A percentile compares a stretch with the other conserved stretches of the same genome.
These are phyloP conservation scores for Synergus itoensis DNA, from an alignment of 2,888 invertebrate genomes.

Conservation along the genomic window DNA sequence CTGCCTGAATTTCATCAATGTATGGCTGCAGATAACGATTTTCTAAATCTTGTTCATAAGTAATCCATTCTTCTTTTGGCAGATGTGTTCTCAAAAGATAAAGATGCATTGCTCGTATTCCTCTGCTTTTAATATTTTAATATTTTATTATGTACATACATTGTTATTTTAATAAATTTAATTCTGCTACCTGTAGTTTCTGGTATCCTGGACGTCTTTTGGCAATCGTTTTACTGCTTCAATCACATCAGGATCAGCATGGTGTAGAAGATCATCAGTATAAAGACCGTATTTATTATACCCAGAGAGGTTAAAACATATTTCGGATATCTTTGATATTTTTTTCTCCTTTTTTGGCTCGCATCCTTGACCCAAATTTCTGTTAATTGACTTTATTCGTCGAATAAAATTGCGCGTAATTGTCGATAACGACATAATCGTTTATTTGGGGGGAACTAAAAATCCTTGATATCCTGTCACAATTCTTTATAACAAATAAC, in stretches of 20 bases:
- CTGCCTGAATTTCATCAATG: conserved; percentile 53
- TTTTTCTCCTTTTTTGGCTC: neutral
- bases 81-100: conserved; percentile 48
- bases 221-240: conserved; percentile 58
- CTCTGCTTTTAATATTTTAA: conserved; percentile 45
- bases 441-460: too few species aligned
- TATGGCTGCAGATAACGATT: conserved; percentile 57
- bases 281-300: conserved; percentile 59
- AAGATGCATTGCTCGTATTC: conserved; percentile 56
- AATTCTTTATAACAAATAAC: neutral
- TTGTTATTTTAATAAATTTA: neutral
- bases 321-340: neutral
- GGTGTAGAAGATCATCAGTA: conserved; percentile 50
- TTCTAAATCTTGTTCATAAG: conserved; percentile 58
- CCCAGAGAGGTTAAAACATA: neutral
- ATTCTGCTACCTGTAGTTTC: conserved; percentile 57
- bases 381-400: neutral
- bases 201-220: conserved; percentile 54
- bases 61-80: conserved; percentile 60
- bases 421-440: neutral
- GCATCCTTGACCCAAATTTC: neutral
- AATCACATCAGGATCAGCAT: conserved; percentile 36
- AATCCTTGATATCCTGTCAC: neutral
- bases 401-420: neutral
- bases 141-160: too few species aligned